Evolutionary conservation across 2,797 vertebrate species (phyloP).

Genomic region (Enteromius radiatus): DNA sequence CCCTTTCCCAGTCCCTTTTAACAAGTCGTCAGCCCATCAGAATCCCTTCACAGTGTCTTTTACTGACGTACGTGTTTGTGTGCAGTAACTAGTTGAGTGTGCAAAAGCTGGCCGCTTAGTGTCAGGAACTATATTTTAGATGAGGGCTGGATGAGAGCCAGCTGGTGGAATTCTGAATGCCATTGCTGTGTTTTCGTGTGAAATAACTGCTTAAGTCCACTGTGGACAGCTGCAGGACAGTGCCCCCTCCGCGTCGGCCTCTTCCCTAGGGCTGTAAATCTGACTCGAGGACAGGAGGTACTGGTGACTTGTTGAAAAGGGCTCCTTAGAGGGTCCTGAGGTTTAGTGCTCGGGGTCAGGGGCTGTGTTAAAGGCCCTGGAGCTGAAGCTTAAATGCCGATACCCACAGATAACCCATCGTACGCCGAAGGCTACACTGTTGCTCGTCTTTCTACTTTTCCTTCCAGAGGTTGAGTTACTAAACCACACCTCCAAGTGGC

Average conservation of each 20-base stretch:
- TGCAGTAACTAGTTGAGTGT: not conserved
- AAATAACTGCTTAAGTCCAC: constrained; percentile 82
- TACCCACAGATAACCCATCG: constrained; percentile 68
- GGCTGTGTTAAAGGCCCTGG: constrained; percentile 63
- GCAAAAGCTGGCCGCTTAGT: constrained; percentile 11
- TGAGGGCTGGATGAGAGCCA: constrained; percentile 70
- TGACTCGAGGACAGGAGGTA: constrained; percentile 73
- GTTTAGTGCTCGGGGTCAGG: constrained; percentile 78
- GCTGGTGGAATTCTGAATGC: constrained; percentile 76
- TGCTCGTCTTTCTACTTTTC: constrained; percentile 50
- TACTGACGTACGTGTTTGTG: constrained; percentile 18
- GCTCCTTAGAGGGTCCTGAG: constrained; percentile 69
- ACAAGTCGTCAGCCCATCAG: constrained; percentile 38
- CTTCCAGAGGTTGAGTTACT: constrained; percentile 44
- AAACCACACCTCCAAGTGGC: constrained; percentile 29
- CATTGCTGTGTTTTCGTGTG: constrained; percentile 78
- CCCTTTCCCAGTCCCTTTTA: not conserved
- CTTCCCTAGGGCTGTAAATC: constrained; percentile 77
- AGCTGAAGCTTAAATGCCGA: constrained; percentile 65
- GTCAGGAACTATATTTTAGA: constrained; percentile 67
- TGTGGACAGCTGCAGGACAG: constrained; percentile 83
- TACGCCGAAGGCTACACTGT: constrained; percentile 56
- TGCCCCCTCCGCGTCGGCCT: constrained; percentile 46
- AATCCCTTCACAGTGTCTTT: constrained; percentile 23
- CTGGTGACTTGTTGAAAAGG: constrained; percentile 79